Base-by-base conservation (phyloP, 2,888 invertebrate species). In the Digitonthophagus gazella region DNA sequence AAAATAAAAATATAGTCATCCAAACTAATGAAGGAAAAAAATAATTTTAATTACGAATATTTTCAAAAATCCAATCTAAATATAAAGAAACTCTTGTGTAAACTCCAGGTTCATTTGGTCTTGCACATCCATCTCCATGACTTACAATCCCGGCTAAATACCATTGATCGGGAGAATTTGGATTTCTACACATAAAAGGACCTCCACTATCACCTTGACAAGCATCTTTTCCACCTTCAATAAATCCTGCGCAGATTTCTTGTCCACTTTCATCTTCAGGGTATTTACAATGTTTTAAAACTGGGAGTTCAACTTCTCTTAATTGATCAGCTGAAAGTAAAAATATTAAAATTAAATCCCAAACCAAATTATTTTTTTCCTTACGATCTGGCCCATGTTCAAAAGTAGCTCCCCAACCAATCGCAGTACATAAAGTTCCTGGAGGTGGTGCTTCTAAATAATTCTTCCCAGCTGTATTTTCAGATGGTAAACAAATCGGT, bases 181-280 rank as follows among this genome's bases (percentile, higher is more conserved):
- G 88, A 81, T 91, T 90, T 78, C 87, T 88, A 82, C 95, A 95
- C 81, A 94, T 86, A 64, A 95, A 86, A 63, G 95, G 95, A 0
- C 95, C 94, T 61, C 95, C 95, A 74, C 93, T 93, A 77, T 93
- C 92, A 63, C 92, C 93, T 85, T 92, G 93, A 75, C 95, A 95
- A 1, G 95, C 91, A 81, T 95, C 95, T 78, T 87, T 89, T 2
- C 94, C 93, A 2, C 95, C 95, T 79, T 87, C 86, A 2, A 79
- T 77, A 57, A 88, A 84, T 0, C 93, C 95, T 0, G 95, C 95
- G 79, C 95, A 95, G 68, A 95, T 89, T 81, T 89, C 89, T 69
- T 87, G 87, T 0, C 90, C 89, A 69, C 86, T 86, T 72, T 83
- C 83, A 80, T 94, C 93, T 72, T 86, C 86, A 15, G 78, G 79